Conservation (phyloP, 2,113 vertebrate species). For the Pygoscelis adeliae region DNA sequence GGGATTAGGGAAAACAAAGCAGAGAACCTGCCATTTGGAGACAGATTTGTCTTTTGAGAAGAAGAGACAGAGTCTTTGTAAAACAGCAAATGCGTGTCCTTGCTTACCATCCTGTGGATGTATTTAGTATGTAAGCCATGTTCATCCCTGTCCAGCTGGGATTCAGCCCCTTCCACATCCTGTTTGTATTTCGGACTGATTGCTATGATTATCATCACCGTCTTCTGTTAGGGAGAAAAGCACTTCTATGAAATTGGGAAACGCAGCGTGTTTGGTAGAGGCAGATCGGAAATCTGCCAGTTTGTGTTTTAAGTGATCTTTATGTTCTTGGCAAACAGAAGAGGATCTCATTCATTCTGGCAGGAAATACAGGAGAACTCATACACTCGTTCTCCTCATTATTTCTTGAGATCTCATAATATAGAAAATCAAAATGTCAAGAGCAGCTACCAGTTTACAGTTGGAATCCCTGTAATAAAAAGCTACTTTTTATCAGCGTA, state of each 20-base stretch:
- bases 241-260: conserved; percentile 68
- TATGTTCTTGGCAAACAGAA: conserved; percentile 45
- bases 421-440: conserved; percentile 55
- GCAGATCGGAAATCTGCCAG: conserved; percentile 73
- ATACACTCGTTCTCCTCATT: background rate
- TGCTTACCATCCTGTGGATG: conserved; percentile 91
- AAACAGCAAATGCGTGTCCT: conserved; percentile 38
- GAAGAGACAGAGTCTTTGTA: conserved; percentile 25
- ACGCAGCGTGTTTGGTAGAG: conserved; percentile 45
- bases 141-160: conserved; percentile 83
- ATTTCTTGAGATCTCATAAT: conserved; percentile 23
- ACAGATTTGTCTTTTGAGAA: background rate
- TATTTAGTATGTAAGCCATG: conserved; percentile 96
- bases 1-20: conserved; percentile 59
- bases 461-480: conserved; percentile 32
- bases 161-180: conserved; percentile 88
- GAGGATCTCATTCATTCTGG: conserved; percentile 47
- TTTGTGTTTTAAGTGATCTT: conserved; percentile 51
- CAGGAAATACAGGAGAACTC: conserved; percentile 46
- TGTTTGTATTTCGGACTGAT: conserved; percentile 96
- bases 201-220: conserved; percentile 94
- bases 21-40: conserved; percentile 46
- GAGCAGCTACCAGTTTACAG: conserved; percentile 40
- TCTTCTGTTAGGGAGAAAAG: conserved; percentile 85
- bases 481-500: conserved; percentile 7